Percentiles rank a stretch among this genome's conserved stretches.
Evolutionary conservation across 2,888 invertebrate genomes (phyloP).

Genomic region (Mimumesa dahlbomi): DNA sequence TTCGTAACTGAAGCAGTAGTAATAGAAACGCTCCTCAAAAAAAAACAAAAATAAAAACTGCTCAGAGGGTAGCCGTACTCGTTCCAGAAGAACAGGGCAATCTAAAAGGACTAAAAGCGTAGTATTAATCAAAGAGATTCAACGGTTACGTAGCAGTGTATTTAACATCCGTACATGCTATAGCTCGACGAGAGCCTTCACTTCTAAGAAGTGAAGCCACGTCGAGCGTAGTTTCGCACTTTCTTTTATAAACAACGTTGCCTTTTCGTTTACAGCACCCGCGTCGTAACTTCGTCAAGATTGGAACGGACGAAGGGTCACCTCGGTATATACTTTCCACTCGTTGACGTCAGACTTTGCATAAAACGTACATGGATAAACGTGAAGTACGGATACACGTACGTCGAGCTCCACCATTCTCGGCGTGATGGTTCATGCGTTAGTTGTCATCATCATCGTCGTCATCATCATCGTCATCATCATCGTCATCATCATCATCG

Average conservation of each 20-base stretch:
- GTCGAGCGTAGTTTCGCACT: no score
- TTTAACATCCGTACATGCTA: no score
- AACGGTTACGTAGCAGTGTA: no score
- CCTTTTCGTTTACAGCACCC: slow-evolving; percentile 66
- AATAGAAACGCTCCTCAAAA: no score
- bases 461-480: slow-evolving; percentile 28
- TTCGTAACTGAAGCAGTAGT: no score
- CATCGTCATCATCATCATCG: slow-evolving; percentile 23
- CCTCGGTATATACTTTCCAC: slow-evolving; percentile 49
- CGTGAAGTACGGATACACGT: slow-evolving; percentile 23
- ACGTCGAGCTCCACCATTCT: slow-evolving; percentile 13
- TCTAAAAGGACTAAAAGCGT: no score
- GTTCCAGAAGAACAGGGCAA: no score
- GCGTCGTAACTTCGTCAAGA: slow-evolving; percentile 72
- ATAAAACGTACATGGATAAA: slow-evolving; percentile 44
- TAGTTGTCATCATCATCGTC: slow-evolving; percentile 35
- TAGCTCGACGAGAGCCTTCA: no score
- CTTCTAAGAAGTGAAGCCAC: no score
- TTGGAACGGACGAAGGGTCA: slow-evolving; percentile 41
- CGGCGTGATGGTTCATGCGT: slow-evolving; percentile 29
- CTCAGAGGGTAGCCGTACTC: no score
- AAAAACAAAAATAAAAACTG: no score
- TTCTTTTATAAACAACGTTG: neutral
- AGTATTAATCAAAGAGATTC: no score
- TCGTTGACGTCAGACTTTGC: slow-evolving; percentile 57